Base-by-base conservation (phyloP, 2,888 invertebrate species). In the Philaethria dido region DNA sequence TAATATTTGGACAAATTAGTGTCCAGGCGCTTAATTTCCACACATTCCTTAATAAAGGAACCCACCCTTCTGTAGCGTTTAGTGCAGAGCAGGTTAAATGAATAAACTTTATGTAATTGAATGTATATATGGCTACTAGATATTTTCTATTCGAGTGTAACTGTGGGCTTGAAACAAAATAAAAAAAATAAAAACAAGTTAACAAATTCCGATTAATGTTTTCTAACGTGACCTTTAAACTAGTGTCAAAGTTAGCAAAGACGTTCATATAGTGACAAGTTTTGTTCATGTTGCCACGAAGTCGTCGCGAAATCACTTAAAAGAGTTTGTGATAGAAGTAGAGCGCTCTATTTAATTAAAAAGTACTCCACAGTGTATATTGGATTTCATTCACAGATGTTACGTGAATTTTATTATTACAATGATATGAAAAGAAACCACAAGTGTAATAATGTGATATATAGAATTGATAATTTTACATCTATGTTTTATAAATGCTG, bases 261-360 rank as follows among this genome's bases (percentile, higher is more conserved):
- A 47, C 33, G 33, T 29, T 18, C 45, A 65, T 57, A 36, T 45
- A 62, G 61, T 45, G 45, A 16, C 44, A 54, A 65, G 29, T 66
- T 62, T 57, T 62, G 57, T 69, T 69, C 50, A 66, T 11, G 62
- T 39, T 45, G 62, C 47, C 62, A 57, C 18, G 52, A 44, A 57
- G 62, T 50, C 55, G 62, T 62, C 50, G 48, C 3, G 29, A 52
- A 62, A 66, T 66, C 59, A 66, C 45, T 64, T 65, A 59, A 59
- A 57, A 59, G 50, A 69, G 52, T 66, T 69, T 66, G 25, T 20
- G 59, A 45, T 61, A 57, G 69, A 69, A 72, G 68, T 69, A 63
- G 61, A 69, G 68, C 48, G 68, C 68, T 73, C 72, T 67, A 70
- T 73, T 74, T 73, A 74, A 74, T 74, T 74, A 74, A 72, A 57